A percentile compares a stretch with the other conserved stretches of the same genome.
These are phyloP conservation scores for Crotalus helleri DNA, from an alignment of 2,113 vertebrate species.

Conservation along the genomic window DNA sequence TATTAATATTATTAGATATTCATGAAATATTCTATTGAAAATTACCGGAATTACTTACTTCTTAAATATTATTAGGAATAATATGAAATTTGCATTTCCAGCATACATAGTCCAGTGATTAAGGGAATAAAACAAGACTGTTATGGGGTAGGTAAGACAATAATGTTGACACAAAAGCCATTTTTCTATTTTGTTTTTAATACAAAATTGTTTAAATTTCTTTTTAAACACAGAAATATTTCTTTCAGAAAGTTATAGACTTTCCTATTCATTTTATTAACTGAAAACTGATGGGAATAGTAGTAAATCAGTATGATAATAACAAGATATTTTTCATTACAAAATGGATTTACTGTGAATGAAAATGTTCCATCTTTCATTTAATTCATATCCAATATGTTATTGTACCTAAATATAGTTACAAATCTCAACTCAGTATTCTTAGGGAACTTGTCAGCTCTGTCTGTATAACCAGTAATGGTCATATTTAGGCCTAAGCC, in stretches of 20 bases:
- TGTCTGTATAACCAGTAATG: slow-evolving; percentile 38
- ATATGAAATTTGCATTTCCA: background rate
- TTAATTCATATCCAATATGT: slow-evolving; percentile 60
- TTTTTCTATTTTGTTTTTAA: background rate
- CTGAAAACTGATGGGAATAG: slow-evolving; percentile 42
- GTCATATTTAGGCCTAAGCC: slow-evolving; percentile 39
- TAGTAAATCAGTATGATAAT: background rate
- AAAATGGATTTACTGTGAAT: slow-evolving; percentile 56
- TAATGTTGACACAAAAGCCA: background rate
- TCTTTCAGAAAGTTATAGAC: background rate
- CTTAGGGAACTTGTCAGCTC: slow-evolving; percentile 49
- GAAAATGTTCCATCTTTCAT: slow-evolving; percentile 52
- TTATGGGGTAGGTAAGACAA: background rate
- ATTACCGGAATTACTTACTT: background rate
- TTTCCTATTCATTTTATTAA: slow-evolving; percentile 49
- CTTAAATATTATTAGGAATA: background rate
- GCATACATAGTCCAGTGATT: background rate
- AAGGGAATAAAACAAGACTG: background rate
- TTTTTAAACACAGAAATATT: slow-evolving; percentile 42
- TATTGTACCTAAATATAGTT: slow-evolving; percentile 51
- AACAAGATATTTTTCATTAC: slow-evolving; percentile 34
- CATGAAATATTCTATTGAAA: background rate
- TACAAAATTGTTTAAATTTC: background rate
- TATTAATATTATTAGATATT: background rate
- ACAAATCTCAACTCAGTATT: slow-evolving; percentile 49